Evolutionary conservation across 1,140 invertebrate genomes (phyloP).

Genomic region (Formica selysi): DNA sequence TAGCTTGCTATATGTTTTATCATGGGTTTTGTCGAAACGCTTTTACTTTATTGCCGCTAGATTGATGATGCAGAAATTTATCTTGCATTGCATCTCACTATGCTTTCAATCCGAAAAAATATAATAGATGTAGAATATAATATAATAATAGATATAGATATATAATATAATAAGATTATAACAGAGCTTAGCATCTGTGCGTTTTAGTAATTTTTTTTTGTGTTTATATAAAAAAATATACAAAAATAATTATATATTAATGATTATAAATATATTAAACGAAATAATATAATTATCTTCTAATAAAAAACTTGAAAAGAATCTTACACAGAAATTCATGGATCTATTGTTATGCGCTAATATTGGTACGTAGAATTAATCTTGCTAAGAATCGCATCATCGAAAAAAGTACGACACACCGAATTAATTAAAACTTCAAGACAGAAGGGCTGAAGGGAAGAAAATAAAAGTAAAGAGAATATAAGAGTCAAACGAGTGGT

Average conservation of each 20-base stretch:
- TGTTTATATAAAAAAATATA: neutral
- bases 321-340: neutral
- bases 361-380: neutral
- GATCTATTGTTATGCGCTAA: too few species aligned
- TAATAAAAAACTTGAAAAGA: neutral
- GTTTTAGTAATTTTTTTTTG: neutral
- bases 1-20: neutral
- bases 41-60: slow-evolving; percentile 1
- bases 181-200: neutral
- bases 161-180: neutral
- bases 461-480: neutral
- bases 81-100: neutral
- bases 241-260: neutral
- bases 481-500: neutral
- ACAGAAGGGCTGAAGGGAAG: neutral
- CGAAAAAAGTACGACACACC: neutral
- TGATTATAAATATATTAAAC: neutral
- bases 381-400: neutral
- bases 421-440: slow-evolving; percentile 12
- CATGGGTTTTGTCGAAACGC: neutral
- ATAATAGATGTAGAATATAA: neutral
- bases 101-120: neutral
- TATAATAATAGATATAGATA: too few species aligned
- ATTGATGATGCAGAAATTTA: neutral
- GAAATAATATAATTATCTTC: neutral